Evolutionary conservation across 2,888 invertebrate species (phyloP), one percentile per base, ranked within the genome.

Genomic region (Rhopalosiphum nymphaeae): DNA sequence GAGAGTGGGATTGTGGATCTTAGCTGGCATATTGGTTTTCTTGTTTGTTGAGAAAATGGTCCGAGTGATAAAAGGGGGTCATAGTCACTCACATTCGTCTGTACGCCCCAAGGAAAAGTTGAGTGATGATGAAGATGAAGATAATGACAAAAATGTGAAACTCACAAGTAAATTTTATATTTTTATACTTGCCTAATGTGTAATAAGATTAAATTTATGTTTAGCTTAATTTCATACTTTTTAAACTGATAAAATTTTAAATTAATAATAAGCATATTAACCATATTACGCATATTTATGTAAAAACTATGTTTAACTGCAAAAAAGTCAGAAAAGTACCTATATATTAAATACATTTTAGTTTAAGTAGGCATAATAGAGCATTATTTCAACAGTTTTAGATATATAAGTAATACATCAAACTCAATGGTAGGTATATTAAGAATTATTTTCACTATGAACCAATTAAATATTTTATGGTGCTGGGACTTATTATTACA

Each of bases 31-130:
- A 95, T 97, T 99, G 87, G 97, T 98, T 67, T 99, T 99, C 96
- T 96, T 99, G 84, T 97, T 98, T 61, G 98, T 99, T 0, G 99
- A 99, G 96, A 99, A 99, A 96, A 96, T 97, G 95, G 98, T 99
- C 0, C 97, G 99, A 44, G 97, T 99, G 95, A 96, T 99, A 89
- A 98, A 99, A 96, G 98, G 97, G 89, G 98, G 97, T 21, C 97
- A 97, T 95, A 97, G 97, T 10, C 98, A 99, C 96, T 97, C 97
- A 53, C 98, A 98, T 95, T 95, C 95, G 85, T 25, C 53, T 53
- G 78, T 29, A 9, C 85, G 90, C 49, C 29, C 78, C 16, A 95
- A 94, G 53, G 94, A 95, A 85, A 44, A 94, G 49, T 90, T 95
- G 44, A 94, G 94, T 53, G 94, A 94, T 25, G 94, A 94, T 53